phyloP scores from a whole-genome alignment of 2,888 invertebrate genomes.

The Ectemnius lituratus region DNA sequence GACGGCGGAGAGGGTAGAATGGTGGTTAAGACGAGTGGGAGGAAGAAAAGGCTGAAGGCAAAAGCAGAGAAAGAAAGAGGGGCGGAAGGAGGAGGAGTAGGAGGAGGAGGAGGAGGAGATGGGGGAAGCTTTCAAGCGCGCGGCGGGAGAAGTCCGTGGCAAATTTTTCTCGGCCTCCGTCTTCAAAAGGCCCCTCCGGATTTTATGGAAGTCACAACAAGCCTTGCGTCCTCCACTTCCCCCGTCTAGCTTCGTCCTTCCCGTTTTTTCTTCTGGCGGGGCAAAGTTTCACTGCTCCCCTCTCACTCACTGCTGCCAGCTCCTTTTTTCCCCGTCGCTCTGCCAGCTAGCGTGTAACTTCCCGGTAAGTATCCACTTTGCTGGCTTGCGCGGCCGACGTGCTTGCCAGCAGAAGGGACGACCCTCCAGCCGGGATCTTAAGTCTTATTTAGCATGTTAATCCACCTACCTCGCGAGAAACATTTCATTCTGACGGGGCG shows the following conservation, averaged over 20 bases:
- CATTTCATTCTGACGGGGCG: too few relatives aligned
- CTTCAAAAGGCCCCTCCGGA: conserved; percentile 46
- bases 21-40: too few relatives aligned
- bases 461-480: too few relatives aligned
- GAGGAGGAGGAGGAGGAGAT: conserved; percentile 7
- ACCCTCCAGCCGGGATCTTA: conserved; percentile 25
- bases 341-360: conserved; percentile 43
- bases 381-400: conserved; percentile 50
- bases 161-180: conserved; percentile 58
- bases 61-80: neutral
- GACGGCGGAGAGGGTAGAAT: neutral
- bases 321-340: conserved; percentile 21
- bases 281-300: conserved; percentile 15
- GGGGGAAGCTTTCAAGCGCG: conserved; percentile 47
- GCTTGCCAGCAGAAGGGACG: conserved; percentile 42
- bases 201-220: conserved; percentile 70
- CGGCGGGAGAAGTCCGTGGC: conserved; percentile 53
- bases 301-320: conserved; percentile 13
- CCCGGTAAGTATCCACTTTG: conserved; percentile 61
- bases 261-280: conserved; percentile 18
- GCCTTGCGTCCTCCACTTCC: conserved; percentile 48
- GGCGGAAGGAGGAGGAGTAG: neutral
- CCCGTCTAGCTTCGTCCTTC: conserved; percentile 15
- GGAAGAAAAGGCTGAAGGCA: conserved; percentile 2
- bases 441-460: conserved; percentile 13